Conservation (phyloP, 2,113 vertebrate species). For the Microcebus lehilahytsara region DNA sequence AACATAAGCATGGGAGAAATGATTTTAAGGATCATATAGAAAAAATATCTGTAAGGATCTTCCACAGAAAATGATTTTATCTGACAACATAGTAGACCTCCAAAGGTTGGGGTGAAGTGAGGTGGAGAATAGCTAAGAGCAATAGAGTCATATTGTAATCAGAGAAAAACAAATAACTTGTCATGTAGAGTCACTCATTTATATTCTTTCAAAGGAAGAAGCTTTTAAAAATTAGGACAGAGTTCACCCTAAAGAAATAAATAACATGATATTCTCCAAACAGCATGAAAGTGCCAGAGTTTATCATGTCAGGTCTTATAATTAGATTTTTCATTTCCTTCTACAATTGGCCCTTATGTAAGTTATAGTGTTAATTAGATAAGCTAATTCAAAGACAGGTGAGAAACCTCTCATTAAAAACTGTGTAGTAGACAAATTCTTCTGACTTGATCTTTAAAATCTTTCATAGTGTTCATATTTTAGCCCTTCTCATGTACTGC, state of each 20-base stretch:
- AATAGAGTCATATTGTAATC: neutral
- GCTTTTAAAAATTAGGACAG: slow-evolving; percentile 21
- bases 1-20: neutral
- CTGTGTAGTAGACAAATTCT: neutral
- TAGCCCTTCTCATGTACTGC: neutral
- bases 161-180: neutral
- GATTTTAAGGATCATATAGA: neutral
- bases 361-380: neutral
- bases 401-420: slow-evolving; percentile 49
- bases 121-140: neutral
- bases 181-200: neutral
- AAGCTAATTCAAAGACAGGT: neutral
- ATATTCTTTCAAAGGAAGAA: slow-evolving; percentile 49
- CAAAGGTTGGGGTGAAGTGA: neutral
- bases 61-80: neutral
- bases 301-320: slow-evolving; percentile 24
- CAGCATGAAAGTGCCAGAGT: neutral
- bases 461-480: neutral
- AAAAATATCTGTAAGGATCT: neutral
- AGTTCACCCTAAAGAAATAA: slow-evolving; percentile 27
- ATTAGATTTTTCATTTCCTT: slow-evolving; percentile 51
- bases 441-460: neutral
- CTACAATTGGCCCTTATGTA: neutral
- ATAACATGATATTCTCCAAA: slow-evolving; percentile 56
- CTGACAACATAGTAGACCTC: neutral